Conservation (phyloP, 2,113 vertebrate genomes). For the Rana temporaria region DNA sequence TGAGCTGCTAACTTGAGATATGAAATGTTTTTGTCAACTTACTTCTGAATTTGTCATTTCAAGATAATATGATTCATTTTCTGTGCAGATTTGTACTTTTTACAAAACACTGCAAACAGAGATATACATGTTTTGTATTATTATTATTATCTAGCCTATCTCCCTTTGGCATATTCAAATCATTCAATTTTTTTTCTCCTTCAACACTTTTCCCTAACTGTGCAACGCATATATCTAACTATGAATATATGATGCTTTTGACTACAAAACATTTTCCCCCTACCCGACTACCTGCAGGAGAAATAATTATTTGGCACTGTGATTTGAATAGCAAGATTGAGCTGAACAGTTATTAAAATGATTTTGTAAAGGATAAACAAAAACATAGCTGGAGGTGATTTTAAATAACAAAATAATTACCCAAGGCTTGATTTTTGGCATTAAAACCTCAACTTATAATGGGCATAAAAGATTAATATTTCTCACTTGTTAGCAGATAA, state of each 20-base stretch:
- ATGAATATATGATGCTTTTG: neutral
- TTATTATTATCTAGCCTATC: conserved; percentile 30
- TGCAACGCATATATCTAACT: neutral
- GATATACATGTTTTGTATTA: conserved; percentile 28
- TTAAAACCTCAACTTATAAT: neutral
- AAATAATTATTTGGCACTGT: conserved; percentile 48
- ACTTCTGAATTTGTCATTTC: conserved; percentile 43
- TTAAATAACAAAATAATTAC: neutral
- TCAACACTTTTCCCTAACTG: conserved; percentile 4
- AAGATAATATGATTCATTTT: conserved; percentile 59
- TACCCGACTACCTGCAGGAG: conserved; percentile 18
- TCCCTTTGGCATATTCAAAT: conserved; percentile 43
- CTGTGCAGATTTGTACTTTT: neutral
- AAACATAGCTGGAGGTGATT: conserved; percentile 6
- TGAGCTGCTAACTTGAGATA: conserved; percentile 59
- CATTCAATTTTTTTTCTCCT: neutral
- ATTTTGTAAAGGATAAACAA: conserved; percentile 20
- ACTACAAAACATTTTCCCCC: neutral
- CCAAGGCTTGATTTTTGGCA: neutral
- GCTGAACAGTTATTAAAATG: neutral
- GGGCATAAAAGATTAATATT: conserved; percentile 14
- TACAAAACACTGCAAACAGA: conserved; percentile 12
- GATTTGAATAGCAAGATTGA: conserved; percentile 30
- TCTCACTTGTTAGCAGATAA: neutral
- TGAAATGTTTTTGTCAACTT: conserved; percentile 54